Evolutionary conservation across 2,797 vertebrate species (phyloP).

Genomic region (Hozukius guyotensis): DNA sequence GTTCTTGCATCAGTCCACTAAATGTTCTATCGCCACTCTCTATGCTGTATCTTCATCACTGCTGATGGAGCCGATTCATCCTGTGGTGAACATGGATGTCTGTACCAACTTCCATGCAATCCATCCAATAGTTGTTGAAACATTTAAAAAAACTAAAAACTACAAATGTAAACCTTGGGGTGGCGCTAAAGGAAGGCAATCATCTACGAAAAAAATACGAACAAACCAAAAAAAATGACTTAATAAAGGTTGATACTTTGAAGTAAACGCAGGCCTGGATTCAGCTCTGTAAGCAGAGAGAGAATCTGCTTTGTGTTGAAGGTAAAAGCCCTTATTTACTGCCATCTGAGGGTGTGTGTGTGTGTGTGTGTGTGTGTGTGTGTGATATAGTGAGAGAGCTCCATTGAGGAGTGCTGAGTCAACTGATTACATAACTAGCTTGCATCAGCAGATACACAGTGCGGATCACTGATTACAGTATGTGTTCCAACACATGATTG

Average conservation of each 20-base stretch:
- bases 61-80: too few species aligned
- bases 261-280: background rate
- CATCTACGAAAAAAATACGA: accelerated
- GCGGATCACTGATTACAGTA: slow-evolving; percentile 17
- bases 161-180: too few species aligned
- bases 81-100: too few species aligned
- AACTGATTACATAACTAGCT: slow-evolving; percentile 24
- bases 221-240: too few species aligned
- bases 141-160: too few species aligned
- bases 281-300: background rate
- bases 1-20: too few species aligned
- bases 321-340: slow-evolving; percentile 10
- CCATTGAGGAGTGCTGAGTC: slow-evolving; percentile 31
- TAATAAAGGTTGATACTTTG: background rate
- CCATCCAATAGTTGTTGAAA: too few species aligned
- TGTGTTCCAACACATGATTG: background rate
- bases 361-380: slow-evolving; percentile 10
- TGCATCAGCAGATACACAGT: slow-evolving; percentile 39
- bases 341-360: background rate
- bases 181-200: too few species aligned
- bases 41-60: too few species aligned
- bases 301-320: background rate
- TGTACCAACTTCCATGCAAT: too few species aligned
- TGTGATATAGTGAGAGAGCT: background rate
- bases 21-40: too few species aligned